These are phyloP conservation scores for Tetranychus urticae DNA, from an alignment of 1,140 invertebrate genomes.

Conservation along the genomic window DNA sequence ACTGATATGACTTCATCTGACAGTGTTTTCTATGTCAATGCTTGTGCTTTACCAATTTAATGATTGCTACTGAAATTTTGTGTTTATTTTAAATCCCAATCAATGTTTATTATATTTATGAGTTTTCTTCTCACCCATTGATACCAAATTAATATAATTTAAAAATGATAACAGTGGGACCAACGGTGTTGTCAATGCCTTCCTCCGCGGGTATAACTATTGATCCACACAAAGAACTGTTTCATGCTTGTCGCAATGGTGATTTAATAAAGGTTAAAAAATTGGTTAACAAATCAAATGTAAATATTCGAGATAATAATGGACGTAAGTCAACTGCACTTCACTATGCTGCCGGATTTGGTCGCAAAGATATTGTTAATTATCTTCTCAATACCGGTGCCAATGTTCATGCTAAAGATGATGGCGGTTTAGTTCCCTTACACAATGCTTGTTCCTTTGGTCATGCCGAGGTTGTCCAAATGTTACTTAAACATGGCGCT, in stretches of 20 bases:
- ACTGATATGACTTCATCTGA: no score
- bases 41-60: no score
- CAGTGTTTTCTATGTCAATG: no score
- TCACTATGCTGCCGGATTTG: slow-evolving; percentile 77
- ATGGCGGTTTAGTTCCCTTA: slow-evolving; percentile 15
- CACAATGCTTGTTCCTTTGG: slow-evolving; percentile 39
- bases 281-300: slow-evolving; percentile 17
- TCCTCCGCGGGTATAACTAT: no score
- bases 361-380: slow-evolving; percentile 70
- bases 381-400: slow-evolving; percentile 66
- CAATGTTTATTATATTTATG: not conserved
- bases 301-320: slow-evolving; percentile 83
- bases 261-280: no score
- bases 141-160: no score
- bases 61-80: no score
- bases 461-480: slow-evolving; percentile 64
- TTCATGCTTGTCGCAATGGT: no score
- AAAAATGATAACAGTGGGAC: no score
- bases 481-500: slow-evolving; percentile 31
- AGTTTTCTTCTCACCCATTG: not conserved
- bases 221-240: no score
- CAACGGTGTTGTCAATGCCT: no score
- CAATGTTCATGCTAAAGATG: slow-evolving; percentile 28
- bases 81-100: not conserved
- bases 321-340: slow-evolving; percentile 85